Base-by-base conservation (phyloP, 2,113 vertebrate species). In the Donacobius atricapilla region DNA sequence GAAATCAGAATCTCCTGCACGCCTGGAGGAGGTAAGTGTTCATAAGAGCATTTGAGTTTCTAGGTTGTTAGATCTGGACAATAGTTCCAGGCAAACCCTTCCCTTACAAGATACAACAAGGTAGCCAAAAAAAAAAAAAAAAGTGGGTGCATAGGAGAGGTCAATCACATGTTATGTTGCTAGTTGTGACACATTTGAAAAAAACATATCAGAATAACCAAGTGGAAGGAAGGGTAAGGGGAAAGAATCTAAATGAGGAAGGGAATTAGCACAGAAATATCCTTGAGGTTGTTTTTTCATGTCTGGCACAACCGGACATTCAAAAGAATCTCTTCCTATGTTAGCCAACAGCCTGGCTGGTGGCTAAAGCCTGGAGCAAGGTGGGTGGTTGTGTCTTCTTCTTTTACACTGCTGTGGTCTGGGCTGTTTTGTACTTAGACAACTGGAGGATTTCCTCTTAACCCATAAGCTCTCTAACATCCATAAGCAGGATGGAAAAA, bases 141-240 rank as follows among this genome's bases (percentile, higher is more conserved):
- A 30, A 9, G 4, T 35, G 44, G 64, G 28, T 65, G 31, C 11
- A 40, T 1, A 31, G 22, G 28, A 80, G 24, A 77, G 25, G 15
- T 70, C 0, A 0, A 6, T 82, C 19, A 78, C 25, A 61, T n/a
- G n/a, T n/a, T n/a, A n/a, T n/a, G n/a, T 57, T 76, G 68, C 28
- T 77, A 40, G 56, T 65, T 40, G 11, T 73, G 22, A 22, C 1
- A 18, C 7, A 11, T 81, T 94, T 35, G 40, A 73, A 60, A 89
- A 91, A 50, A n/a, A n/a, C 3, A 13, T 6, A 15, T 15, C 35
- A 31, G 42, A 79, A 73, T 77, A 84, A 50, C 24, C 15, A 84
- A 39, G 22, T 48, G 17, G n/a, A 87, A 70, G 24, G 71, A 60
- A 65, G 9, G 1, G 15, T 17, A 60, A 72, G 37, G 69, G 60